These are phyloP conservation scores for Micrastur ruficollis DNA, from an alignment of 2,797 vertebrate species.

Conservation along the genomic window DNA sequence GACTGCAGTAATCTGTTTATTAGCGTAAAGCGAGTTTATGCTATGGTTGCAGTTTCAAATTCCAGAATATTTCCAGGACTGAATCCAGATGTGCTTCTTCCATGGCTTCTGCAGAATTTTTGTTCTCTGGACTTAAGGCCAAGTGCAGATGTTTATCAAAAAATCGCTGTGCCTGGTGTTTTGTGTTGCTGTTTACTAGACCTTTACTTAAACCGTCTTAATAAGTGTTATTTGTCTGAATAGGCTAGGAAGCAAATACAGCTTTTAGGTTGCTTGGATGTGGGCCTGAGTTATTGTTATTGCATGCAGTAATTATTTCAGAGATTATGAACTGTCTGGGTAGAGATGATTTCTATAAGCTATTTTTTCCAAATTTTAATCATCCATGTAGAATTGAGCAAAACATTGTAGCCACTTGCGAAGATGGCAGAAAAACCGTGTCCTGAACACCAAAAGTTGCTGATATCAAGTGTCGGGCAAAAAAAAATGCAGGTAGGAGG, in stretches of 20 bases:
- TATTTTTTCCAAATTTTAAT: constrained; percentile 10
- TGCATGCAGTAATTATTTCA: background rate
- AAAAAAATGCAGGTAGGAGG: constrained; percentile 35
- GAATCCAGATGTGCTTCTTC: background rate
- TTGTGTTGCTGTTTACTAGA: background rate
- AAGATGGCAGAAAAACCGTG: constrained; percentile 58
- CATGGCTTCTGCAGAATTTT: background rate
- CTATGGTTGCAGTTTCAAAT: background rate
- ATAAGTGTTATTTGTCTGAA: background rate
- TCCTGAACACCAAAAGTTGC: constrained; percentile 42
- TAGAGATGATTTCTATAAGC: constrained; percentile 23
- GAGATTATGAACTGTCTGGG: background rate
- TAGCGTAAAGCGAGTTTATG: background rate
- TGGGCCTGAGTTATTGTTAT: background rate
- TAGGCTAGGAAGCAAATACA: background rate
- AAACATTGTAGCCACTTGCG: constrained; percentile 28
- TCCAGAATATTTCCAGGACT: background rate
- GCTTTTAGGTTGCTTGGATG: background rate
- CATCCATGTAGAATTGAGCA: constrained; percentile 44
- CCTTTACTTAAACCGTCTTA: background rate
- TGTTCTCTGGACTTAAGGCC: background rate
- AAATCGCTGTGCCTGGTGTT: background rate
- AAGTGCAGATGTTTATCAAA: background rate
- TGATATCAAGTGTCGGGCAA: background rate
- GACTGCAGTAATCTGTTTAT: background rate